A percentile compares a stretch with the other conserved stretches of the same genome.
Evolutionary conservation across 2,888 invertebrate species (phyloP).

Genomic region (Invenusta paracnida): DNA sequence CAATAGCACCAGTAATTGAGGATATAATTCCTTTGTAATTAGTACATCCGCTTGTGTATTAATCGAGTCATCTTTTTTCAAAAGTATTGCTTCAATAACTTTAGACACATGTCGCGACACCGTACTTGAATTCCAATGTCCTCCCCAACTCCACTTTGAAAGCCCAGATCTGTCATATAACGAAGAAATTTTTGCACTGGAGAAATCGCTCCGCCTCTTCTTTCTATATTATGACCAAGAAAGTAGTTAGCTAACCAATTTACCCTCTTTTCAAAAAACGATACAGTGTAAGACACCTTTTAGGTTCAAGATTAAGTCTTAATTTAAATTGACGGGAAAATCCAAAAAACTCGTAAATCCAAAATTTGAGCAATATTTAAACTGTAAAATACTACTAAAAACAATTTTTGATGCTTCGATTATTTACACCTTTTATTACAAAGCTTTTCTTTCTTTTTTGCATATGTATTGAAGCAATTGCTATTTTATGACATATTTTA

Average conservation of each 20-base stretch:
- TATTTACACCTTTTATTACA: neutral
- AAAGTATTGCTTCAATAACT: neutral
- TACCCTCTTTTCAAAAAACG: neutral
- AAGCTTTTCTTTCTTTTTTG: neutral
- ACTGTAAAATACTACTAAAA: neutral
- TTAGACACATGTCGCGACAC: neutral
- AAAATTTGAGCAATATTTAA: neutral
- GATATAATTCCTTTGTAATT: too few relatives aligned
- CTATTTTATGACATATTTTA: neutral
- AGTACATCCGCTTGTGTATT: too few relatives aligned
- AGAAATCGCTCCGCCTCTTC: neutral
- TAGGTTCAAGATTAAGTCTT: neutral
- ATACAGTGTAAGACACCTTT: neutral
- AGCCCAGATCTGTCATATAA: neutral
- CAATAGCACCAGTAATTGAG: too few relatives aligned
- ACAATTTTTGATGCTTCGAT: neutral
- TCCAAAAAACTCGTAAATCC: neutral
- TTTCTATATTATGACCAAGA: neutral
- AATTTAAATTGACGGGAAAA: neutral
- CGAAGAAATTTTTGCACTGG: slow-evolving; percentile 7
- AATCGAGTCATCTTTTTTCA: neutral
- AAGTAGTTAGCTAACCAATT: neutral
- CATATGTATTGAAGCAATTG: neutral
- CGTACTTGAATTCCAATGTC: neutral
- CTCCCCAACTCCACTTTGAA: neutral